phyloP scores from a whole-genome alignment of 35 echinoderm and acorn worm species.

The Amphiura filiformis region DNA sequence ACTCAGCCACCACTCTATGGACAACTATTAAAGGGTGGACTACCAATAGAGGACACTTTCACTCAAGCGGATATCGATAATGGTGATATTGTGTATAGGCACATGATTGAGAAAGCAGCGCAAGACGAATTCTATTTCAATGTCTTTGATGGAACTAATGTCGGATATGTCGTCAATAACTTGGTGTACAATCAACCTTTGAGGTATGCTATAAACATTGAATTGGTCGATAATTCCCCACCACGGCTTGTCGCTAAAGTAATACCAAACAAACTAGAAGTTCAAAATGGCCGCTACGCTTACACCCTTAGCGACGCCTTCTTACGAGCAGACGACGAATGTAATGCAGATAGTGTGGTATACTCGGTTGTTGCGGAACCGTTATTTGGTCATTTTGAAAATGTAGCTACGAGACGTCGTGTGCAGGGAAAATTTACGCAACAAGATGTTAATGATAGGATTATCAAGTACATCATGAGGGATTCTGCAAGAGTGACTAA shows the following conservation, averaged over 20 bases:
- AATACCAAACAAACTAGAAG: conserved; percentile 70
- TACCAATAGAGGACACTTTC: conserved; percentile 56
- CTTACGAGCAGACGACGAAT: conserved; percentile 73
- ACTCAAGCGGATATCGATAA: conserved; percentile 90
- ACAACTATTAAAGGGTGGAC: conserved; percentile 52
- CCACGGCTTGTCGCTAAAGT: conserved; percentile 52
- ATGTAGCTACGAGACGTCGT: conserved; percentile 43
- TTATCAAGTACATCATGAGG: conserved; percentile 79
- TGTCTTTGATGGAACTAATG: conserved; percentile 80
- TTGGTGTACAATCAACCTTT: conserved; percentile 33
- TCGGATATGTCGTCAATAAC: conserved; percentile 47
- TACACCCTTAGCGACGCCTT: conserved; percentile 60
- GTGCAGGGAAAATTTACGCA: conserved; percentile 76
- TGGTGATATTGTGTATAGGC: conserved; percentile 60
- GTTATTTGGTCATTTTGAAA: conserved; percentile 73
- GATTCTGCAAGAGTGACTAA: conserved; percentile 75
- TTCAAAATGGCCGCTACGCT: conserved; percentile 40
- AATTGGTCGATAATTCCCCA: conserved; percentile 45
- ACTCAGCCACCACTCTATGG: conserved; percentile 71
- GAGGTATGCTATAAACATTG: conserved; percentile 70
- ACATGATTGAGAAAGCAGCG: conserved; percentile 34
- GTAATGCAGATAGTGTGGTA: conserved; percentile 35
- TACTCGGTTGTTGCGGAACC: conserved; percentile 65
- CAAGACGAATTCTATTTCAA: conserved; percentile 73
- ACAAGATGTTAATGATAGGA: conserved; percentile 67